A percentile compares a stretch with the other conserved stretches of the same genome.
These are phyloP conservation scores for Rhyacophila evoluta DNA, from an alignment of 2,888 invertebrate species.

Conservation along the genomic window DNA sequence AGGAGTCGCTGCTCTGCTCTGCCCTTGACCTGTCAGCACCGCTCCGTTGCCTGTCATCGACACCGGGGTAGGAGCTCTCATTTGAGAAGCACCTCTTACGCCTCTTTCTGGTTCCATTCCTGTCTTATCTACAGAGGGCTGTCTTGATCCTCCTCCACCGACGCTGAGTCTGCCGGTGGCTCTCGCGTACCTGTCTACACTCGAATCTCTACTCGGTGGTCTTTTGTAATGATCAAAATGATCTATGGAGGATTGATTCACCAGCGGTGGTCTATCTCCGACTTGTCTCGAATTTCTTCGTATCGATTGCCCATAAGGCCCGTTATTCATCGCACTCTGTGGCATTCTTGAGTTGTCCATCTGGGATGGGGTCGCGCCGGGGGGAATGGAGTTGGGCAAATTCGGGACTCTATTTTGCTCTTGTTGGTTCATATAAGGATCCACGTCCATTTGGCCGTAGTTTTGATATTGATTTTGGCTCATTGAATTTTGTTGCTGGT, in stretches of 20 bases:
- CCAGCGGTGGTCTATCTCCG: conserved; percentile 61
- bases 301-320: conserved; percentile 53
- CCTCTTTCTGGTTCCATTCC: conserved; percentile 63
- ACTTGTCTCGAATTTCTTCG: conserved; percentile 56
- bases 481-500: conserved; percentile 50
- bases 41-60: conserved; percentile 74
- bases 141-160: conserved; percentile 72
- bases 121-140: conserved; percentile 81
- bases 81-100: conserved; percentile 65
- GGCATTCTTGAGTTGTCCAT: conserved; percentile 41
- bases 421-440: conserved; percentile 44
- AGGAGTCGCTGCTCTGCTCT: conserved; percentile 69
- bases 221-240: conserved; percentile 95
- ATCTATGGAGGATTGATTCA: conserved; percentile 81
- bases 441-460: conserved; percentile 52
- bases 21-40: conserved; percentile 73
- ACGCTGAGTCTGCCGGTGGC: conserved; percentile 74
- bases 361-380: conserved; percentile 51
- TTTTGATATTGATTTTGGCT: conserved; percentile 55
- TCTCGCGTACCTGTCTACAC: conserved; percentile 84
- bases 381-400: conserved; percentile 54
- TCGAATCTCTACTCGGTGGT: conserved; percentile 89
- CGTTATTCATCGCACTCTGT: conserved; percentile 50
- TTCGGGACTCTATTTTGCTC: conserved; percentile 54
- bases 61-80: conserved; percentile 63